Evolutionary conservation across 1,140 invertebrate species (phyloP), one percentile per base, ranked within the genome.

Genomic region (Liolophura sinensis): DNA sequence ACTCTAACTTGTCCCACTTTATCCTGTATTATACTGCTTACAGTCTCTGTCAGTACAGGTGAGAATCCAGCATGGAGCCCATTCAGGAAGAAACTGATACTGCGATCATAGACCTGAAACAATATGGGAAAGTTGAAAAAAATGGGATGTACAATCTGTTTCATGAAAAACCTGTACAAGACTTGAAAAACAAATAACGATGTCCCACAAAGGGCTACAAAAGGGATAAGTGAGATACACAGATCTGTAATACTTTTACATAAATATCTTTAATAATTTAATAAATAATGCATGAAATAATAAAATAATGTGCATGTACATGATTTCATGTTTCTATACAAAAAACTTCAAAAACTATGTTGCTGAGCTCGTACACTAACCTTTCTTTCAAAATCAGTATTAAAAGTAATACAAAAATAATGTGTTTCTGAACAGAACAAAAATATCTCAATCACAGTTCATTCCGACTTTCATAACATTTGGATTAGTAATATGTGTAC

Each of bases 51-150:
- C 15, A 67, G 55, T 14, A 65, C 59, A 55, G 78, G 56, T 18
- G 71, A 60, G 51, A 74, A 78, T 12, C 73, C 75, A 52, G 72
- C 65, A 27, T 72, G 68, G 24, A 70, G 54, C 31, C 79, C 81
- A 69, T 81, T 78, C 18, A 81, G 58, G 56, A 75, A 82, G 54
- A 81, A 73, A 69, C 79, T 82, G 18, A 78, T 54, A 40, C 62
- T 64, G 7, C 65, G 73, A 31, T 67, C 62, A 65, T 77, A 74
- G 14, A 78, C 74, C 79, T 81, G 62, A 51, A 69, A 64, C 50
- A 49, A 57, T 56, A 25, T 15, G 7, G 24, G 16, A 47, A 49
- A 48, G 24, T 59, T 55, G 56, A 63, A 31, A 14, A 62, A 40
- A 63, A 66, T 1, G 31, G 14, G 16, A 51, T 24, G 46, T 48